Evolutionary conservation across 2,113 vertebrate genomes (phyloP), one percentile per base, ranked within the genome.

Genomic region (Polyodon spathula): DNA sequence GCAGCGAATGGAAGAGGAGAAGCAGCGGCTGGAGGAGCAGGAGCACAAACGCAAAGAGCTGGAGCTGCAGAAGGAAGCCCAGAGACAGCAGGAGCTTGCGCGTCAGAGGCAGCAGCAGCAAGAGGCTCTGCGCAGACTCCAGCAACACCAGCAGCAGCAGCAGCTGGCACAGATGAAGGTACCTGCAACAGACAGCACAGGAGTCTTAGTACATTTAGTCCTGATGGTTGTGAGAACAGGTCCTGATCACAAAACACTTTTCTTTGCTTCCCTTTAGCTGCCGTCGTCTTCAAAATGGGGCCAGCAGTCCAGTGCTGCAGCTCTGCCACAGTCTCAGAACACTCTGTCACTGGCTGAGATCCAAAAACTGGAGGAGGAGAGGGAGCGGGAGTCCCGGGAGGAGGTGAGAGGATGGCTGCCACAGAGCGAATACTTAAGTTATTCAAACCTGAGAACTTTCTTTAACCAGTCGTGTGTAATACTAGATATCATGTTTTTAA

Each of bases 161-260:
- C 96, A 98, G 67, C 86, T 99, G 40, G 96, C 95, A 4, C 95
- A 98, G 54, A 99, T 99, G 93, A 99, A 97, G 92, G 96, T 97
- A 72, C 4, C 17, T n/a, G 11, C 17, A n/a, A 6, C 12, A 17
- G 15, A 2, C 17, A 27, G 9, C 12, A 6, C 15, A 15, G 4
- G 53, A 14, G 11, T 6, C 12, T 42, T 5, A 40, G 14, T 3
- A 9, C 40, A 17, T 43, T 9, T 14, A 46, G 40, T 6, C 15
- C 38, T 59, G 40, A 9, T 8, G n/a, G n/a, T 16, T 37, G 37
- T 37, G 16, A 7, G 37, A 6, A n/a, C 16, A 11, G 10, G 40
- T 7, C 54, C 51, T 1, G n/a, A 51, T 16, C 14, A 62, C 0
- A 16, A 27, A 8, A 14, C 37, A 41, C 6, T 6, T 62, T 9